Base-by-base conservation (phyloP, 2,113 vertebrate species). In the Ictidomys tridecemlineatus region DNA sequence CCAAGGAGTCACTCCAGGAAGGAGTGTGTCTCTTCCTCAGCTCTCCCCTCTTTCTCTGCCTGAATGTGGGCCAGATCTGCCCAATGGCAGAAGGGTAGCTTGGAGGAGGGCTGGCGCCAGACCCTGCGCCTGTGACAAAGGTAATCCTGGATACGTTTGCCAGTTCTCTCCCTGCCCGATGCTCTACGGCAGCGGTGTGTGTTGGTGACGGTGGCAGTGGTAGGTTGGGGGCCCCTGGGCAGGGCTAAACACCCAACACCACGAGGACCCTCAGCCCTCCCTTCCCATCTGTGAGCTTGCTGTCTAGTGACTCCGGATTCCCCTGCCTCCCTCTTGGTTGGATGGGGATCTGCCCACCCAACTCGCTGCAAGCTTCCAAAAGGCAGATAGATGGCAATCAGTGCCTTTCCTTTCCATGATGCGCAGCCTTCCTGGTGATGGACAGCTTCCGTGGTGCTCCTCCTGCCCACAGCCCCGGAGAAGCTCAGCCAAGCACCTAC, bases 381-480 rank as follows among this genome's bases (percentile, higher is more conserved):
- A 65, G 42, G 61, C 39, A 76, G 14, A 26, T 45, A 45, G 45
- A 45, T 45, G 45, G 5, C 2, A 2, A 16, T 0, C 39, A 39
- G 4, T 39, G 4, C 28, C 45, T 5, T 42, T 61, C 26, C 4
- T 12, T 74, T 12, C 58, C 45, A 10, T 51, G 39, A 18, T 7
- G 4, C 3, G 0, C 17, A 8, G n/a, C 28, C 37, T 78, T n/a
- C 32, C 10, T 1, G 13, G 5, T 1, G 3, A 73, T 14, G 18
- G 17, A 24, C 0, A 12, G 30, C 11, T 7, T 26, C 22, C 11
- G 6, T 9, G 32, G 10, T 0, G 0, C 9, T 56, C 48, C 1
- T 45, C 32, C 79, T 51, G 11, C 8, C 6, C 3, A 5, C 8
- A 56, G 42, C 18, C 72, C 61, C 3, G 28, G 37, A 42, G 13